Evolutionary conservation across 2,888 invertebrate genomes (phyloP).

Genomic region (Alentia gelatinosa): DNA sequence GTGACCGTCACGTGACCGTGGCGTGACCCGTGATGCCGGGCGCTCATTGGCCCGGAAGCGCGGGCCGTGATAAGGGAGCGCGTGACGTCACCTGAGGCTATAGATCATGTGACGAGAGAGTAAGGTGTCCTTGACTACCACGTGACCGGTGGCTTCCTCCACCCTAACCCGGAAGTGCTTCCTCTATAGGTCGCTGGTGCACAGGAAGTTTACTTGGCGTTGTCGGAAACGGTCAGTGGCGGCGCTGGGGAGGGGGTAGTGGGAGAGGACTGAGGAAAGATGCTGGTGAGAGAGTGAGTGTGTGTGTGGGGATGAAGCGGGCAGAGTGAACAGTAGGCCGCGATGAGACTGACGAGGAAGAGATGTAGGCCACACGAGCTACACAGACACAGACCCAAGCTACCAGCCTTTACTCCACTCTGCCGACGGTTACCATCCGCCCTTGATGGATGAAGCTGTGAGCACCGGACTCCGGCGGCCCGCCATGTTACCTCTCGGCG

Average conservation of each 20-base stretch:
- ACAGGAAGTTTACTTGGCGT: neutral
- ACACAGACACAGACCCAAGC: neutral
- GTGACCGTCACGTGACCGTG: neutral
- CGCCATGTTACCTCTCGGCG: slow-evolving; percentile 9
- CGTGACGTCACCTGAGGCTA: neutral
- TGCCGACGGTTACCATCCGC: neutral
- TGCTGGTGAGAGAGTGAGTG: neutral
- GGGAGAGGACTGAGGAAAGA: neutral
- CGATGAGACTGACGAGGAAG: no score
- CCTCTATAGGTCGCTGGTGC: neutral
- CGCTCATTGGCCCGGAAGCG: neutral
- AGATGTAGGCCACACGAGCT: no score
- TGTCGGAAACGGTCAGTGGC: neutral
- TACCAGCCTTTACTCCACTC: neutral
- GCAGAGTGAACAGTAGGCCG: no score
- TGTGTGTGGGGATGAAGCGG: no score
- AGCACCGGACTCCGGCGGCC: neutral
- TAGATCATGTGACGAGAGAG: neutral
- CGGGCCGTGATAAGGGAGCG: neutral
- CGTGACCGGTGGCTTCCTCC: neutral
- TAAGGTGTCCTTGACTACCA: neutral
- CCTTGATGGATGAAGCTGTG: neutral
- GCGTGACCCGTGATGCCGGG: neutral
- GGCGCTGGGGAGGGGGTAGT: neutral
- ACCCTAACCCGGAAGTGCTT: slow-evolving; percentile 20